phyloP scores from a whole-genome alignment of 2,797 vertebrate genomes.

The Channa striata region DNA sequence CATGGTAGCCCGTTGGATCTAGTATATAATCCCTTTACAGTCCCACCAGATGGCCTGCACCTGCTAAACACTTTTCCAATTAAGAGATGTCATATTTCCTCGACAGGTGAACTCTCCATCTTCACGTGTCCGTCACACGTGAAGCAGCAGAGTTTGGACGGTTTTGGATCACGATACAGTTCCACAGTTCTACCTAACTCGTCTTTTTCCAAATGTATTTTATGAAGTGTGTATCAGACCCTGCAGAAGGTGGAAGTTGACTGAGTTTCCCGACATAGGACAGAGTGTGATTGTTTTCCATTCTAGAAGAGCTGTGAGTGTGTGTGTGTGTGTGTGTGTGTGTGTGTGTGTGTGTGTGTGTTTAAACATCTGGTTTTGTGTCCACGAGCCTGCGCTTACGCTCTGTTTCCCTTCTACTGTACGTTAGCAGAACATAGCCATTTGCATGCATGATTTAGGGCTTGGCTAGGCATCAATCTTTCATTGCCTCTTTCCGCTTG shows the following conservation, averaged over 20 bases:
- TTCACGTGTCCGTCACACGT: background rate
- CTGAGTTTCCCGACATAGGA: background rate
- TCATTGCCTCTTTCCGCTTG: constrained; percentile 34
- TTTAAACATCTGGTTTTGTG: constrained; percentile 24
- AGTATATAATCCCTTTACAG: constrained; percentile 21
- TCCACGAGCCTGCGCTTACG: background rate
- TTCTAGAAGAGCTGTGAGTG: no score
- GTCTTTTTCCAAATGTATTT: no score
- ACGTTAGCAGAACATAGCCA: constrained; percentile 55
- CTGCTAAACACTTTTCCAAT: constrained; percentile 22
- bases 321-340: no score
- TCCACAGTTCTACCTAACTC: no score
- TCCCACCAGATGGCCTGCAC: constrained; percentile 41
- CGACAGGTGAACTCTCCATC: constrained; percentile 25
- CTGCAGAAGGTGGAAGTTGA: background rate
- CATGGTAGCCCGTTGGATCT: constrained; percentile 34
- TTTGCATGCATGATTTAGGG: constrained; percentile 60
- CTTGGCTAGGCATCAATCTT: constrained; percentile 57
- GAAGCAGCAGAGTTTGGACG: background rate
- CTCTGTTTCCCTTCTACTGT: constrained; percentile 18
- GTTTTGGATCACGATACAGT: no score
- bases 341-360: constrained; percentile 5
- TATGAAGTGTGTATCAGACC: no score
- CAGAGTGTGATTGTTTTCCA: background rate
- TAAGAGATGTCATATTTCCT: constrained; percentile 11